Evolutionary conservation across 2,797 vertebrate genomes (phyloP).

Genomic region (Menidia menidia): DNA sequence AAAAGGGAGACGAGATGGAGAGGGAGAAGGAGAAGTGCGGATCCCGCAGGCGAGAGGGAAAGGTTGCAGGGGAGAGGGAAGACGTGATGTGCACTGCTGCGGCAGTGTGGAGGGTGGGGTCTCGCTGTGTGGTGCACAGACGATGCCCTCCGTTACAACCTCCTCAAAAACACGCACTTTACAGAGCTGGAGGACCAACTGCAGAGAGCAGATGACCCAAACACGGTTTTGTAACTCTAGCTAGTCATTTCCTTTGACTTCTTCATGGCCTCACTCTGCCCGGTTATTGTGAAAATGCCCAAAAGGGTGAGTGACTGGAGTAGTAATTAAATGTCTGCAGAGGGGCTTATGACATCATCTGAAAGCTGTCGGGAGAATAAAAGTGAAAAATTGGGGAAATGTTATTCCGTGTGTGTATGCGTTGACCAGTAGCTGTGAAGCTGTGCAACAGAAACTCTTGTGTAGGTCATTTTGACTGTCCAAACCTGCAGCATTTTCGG

Average conservation of each 20-base stretch:
- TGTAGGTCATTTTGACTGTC: constrained; percentile 4
- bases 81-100: constrained; percentile 70
- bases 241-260: constrained; percentile 1
- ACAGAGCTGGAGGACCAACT: constrained; percentile 36
- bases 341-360: constrained; percentile 29
- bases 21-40: constrained; percentile 16
- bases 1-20: neutral
- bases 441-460: constrained; percentile 27
- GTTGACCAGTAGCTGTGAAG: constrained; percentile 32
- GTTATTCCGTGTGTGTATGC: no score
- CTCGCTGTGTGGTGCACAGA: constrained; percentile 56
- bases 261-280: neutral
- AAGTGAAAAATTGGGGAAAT: no score
- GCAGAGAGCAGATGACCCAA: constrained; percentile 5
- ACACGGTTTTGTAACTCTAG: constrained; percentile 2
- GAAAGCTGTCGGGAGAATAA: constrained; percentile 17
- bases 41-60: constrained; percentile 24
- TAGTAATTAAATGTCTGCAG: constrained; percentile 45
- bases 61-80: constrained; percentile 30
- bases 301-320: constrained; percentile 4
- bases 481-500: constrained; percentile 31
- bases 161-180: constrained; percentile 23
- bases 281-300: constrained; percentile 6
- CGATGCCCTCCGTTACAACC: constrained; percentile 13
- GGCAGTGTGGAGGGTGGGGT: constrained; percentile 73